Evolutionary conservation across 2,113 vertebrate genomes (phyloP), one percentile per base, ranked within the genome.

Genomic region (Orientallactaga bullata): DNA sequence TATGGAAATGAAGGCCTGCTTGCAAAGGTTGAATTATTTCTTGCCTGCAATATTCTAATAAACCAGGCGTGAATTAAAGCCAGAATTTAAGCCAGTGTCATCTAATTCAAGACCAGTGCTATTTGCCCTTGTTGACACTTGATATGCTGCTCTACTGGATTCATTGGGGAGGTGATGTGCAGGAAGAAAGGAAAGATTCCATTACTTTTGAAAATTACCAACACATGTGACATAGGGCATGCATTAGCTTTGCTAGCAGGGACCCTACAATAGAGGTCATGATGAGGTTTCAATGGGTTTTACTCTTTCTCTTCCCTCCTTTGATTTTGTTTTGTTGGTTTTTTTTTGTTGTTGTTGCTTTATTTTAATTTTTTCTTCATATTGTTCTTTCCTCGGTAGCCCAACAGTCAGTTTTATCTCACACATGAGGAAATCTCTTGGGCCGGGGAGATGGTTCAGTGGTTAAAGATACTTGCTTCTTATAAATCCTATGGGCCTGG

Each of bases 331-430:
- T 61, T 61, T 61, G 15, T 18, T 17, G 60, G 20, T 4, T 65
- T 21, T 65, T 21, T 21, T 24, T n/a, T n/a, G n/a, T n/a, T n/a
- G n/a, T n/a, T n/a, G n/a, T n/a, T n/a, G n/a, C 23, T 24, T 12
- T 51, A 51, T 51, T 51, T 51, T 51, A n/a, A 51, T 51, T 30
- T 17, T 1, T 17, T 16, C 35, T 37, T 15, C 65, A 4, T 20
- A 28, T 0, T 39, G 4, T 42, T 3, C 13, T 20, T 6, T 47
- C 68, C 30, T 42, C 39, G 80, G 51, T 17, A 30, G 7, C 69
- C 35, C 2, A 0, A 0, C 26, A 1, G 0, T 37, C 80, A 77
- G 6, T 85, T 15, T 74, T 24, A 2, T 55, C 20, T 82, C 73
- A 51, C 61, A 55, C 35, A 61, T 39, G 12, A 16, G 15, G 12